These are phyloP conservation scores for Vulpes vulpes DNA, from an alignment of 2,113 vertebrate genomes.

Conservation along the genomic window DNA sequence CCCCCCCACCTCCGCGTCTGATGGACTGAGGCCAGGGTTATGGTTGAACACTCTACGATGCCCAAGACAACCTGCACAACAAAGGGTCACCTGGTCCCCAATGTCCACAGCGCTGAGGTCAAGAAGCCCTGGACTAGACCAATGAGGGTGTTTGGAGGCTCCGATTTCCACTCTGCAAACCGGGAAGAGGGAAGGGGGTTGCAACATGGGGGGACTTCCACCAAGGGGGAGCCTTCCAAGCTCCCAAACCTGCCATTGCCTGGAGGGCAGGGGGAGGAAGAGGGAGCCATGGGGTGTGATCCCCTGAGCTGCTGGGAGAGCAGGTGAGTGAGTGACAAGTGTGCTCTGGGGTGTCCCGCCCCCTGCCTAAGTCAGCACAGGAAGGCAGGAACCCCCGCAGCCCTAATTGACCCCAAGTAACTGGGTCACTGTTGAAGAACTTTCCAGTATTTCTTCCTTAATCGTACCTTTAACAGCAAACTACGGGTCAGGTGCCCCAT, in stretches of 20 bases:
- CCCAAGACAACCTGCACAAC: too few relatives aligned
- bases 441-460: conserved; percentile 71
- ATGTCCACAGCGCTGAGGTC: neutral
- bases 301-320: neutral
- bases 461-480: conserved; percentile 49
- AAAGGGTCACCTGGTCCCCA: neutral
- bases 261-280: neutral
- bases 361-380: conserved; percentile 48
- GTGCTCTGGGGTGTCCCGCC: conserved; percentile 48
- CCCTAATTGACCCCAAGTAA: conserved; percentile 29
- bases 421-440: conserved; percentile 57
- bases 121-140: neutral
- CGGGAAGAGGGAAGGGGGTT: neutral
- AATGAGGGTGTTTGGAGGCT: neutral
- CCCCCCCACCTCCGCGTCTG: too few relatives aligned
- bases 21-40: neutral
- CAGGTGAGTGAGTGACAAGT: neutral
- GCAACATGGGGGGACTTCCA: neutral
- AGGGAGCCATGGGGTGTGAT: neutral
- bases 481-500: neutral
- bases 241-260: neutral
- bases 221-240: neutral
- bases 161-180: neutral
- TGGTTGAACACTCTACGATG: rapidly evolving
- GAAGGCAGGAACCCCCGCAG: conserved; percentile 47